Evolutionary conservation across 2,797 vertebrate species (phyloP), one percentile per base, ranked within the genome.

Genomic region (Telmatherina bonti): DNA sequence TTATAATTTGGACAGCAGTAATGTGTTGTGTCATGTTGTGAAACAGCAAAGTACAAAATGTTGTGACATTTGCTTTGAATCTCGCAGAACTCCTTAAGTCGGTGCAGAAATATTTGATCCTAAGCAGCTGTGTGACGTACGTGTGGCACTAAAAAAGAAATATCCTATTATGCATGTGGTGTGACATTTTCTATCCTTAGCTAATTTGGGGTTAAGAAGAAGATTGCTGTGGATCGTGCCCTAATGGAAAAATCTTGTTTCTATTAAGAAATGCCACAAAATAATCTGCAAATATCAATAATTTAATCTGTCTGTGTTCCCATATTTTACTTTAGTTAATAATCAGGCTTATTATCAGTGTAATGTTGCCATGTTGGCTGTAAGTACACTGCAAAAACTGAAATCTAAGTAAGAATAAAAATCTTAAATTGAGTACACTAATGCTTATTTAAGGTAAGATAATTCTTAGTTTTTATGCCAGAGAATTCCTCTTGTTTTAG

Each of bases 51-150:
- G 31, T 16, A 16, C 56, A 16, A 74, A 58, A 55, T 47, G 52
- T 66, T 84, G 57, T 81, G 82, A 65, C 67, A 72, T 52, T 29
- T 61, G 62, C 52, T 74, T 51, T 72, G 72, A 62, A 61, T 81
- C 65, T 57, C 16, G 27, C 63, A 70, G 62, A 26, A 65, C 55
- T 79, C 59, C 61, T 54, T 75, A 26, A 67, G 41, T 79, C 67
- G 59, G 53, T 43, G 35, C 33, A 61, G n/a, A 53, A 51, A 71
- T 72, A 72, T 79, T 82, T 76, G 72, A 82, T 53, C 63, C 78
- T 78, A 27, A 69, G 63, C 53, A 68, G 30, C 58, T 45, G 57
- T 18, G n/a, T 76, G 66, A 79, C 69, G 65, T 66, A 38, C 78
- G 70, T 66, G 81, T 76, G 70, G 29, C 26, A 69, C 43, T 71